These are phyloP conservation scores for Brachyalestes nurse DNA, from an alignment of 2,797 vertebrate genomes.

Conservation along the genomic window DNA sequence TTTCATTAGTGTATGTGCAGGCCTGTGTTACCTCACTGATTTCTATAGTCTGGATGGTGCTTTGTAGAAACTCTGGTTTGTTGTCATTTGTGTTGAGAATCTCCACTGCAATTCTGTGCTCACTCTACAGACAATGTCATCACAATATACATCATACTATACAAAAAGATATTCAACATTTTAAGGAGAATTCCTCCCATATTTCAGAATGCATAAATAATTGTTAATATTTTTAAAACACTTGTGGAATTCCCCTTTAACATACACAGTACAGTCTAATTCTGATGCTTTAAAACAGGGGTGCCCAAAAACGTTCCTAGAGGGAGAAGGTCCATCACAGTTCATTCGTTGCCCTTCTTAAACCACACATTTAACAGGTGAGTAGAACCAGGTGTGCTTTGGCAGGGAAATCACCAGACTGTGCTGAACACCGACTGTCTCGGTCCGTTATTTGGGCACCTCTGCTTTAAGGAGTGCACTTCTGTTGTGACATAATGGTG, in stretches of 20 bases:
- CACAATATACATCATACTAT: too few species aligned
- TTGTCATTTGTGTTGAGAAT: slow-evolving; percentile 86
- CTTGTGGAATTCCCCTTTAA: neutral
- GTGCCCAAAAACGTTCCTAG: too few species aligned
- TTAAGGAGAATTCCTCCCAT: too few species aligned
- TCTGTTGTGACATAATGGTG: neutral
- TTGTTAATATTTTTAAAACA: neutral
- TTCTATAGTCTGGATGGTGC: slow-evolving; percentile 65
- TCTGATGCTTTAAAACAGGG: neutral
- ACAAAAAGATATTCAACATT: too few species aligned
- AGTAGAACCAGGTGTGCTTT: too few species aligned
- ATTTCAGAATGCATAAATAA: too few species aligned
- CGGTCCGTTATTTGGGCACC: too few species aligned
- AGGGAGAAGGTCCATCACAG: too few species aligned
- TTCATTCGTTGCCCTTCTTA: too few species aligned
- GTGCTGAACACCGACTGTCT: too few species aligned
- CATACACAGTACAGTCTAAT: neutral
- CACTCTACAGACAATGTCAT: slow-evolving; percentile 59
- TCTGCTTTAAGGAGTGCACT: neutral
- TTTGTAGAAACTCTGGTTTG: slow-evolving; percentile 73
- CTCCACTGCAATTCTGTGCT: slow-evolving; percentile 83
- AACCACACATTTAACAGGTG: too few species aligned
- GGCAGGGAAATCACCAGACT: too few species aligned
- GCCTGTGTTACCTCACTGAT: slow-evolving; percentile 77
- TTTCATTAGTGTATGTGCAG: neutral